phyloP scores from a whole-genome alignment of 2,888 invertebrate species.

The Clostera curtula region DNA sequence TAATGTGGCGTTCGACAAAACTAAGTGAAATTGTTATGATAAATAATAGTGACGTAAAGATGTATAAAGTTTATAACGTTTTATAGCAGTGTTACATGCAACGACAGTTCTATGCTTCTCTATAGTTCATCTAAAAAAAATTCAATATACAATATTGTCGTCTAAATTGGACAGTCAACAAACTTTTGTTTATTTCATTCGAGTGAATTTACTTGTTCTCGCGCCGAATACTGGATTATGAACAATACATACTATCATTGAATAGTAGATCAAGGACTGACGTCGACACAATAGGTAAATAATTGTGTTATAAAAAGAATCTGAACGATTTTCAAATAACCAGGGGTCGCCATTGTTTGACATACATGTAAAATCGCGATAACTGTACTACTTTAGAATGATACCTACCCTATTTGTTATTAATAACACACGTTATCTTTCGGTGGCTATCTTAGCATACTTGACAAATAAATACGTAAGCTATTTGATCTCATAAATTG shows the following conservation, averaged over 20 bases:
- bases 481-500: slow-evolving; percentile 6
- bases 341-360: slow-evolving; percentile 73
- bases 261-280: slow-evolving; percentile 64
- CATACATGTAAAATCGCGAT: slow-evolving; percentile 41
- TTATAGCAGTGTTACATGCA: slow-evolving; percentile 69
- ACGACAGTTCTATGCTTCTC: slow-evolving; percentile 52
- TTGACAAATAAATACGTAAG: slow-evolving; percentile 16
- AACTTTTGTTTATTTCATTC: slow-evolving; percentile 73
- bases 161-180: slow-evolving; percentile 74
- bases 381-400: slow-evolving; percentile 22
- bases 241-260: slow-evolving; percentile 56
- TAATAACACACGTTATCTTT: slow-evolving; percentile 32
- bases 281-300: slow-evolving; percentile 68
- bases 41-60: slow-evolving; percentile 65
- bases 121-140: slow-evolving; percentile 60
- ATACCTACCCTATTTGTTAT: slow-evolving; percentile 32
- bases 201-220: slow-evolving; percentile 61
- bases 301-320: slow-evolving; percentile 35
- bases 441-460: slow-evolving; percentile 17
- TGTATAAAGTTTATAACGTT: slow-evolving; percentile 65
- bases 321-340: slow-evolving; percentile 36
- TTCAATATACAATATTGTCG: slow-evolving; percentile 59
- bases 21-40: slow-evolving; percentile 69
- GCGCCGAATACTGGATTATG: slow-evolving; percentile 61
- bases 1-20: slow-evolving; percentile 74